Conservation (phyloP, 1,140 invertebrate species). For the Coptotermes formosanus region DNA sequence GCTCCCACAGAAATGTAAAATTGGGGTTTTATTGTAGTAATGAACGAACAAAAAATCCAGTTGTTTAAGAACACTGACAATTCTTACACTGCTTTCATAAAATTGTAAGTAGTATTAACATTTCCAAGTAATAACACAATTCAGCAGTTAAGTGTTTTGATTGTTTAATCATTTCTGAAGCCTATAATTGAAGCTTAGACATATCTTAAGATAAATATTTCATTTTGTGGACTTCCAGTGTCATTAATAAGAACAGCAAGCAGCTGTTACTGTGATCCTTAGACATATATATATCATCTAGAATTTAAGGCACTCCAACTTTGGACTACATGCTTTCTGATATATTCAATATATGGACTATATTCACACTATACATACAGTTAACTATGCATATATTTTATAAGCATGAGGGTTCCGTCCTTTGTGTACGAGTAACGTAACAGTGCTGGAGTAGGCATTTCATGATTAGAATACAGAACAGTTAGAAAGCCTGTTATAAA, state of each 20-base stretch:
- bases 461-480: background rate
- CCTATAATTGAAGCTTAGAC: background rate
- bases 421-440: background rate
- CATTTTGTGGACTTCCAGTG: background rate
- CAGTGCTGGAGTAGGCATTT: background rate
- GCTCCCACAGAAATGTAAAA: too few species aligned
- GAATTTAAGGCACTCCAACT: background rate
- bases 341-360: background rate
- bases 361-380: background rate
- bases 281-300: background rate
- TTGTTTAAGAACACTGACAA: background rate
- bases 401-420: background rate
- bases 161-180: background rate
- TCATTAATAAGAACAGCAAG: background rate
- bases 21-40: too few species aligned
- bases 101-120: slow-evolving; percentile 4
- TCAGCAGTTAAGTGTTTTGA: slow-evolving; percentile 12
- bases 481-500: too few species aligned
- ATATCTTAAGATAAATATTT: background rate
- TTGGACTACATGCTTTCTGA: slow-evolving; percentile 5
- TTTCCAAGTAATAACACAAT: background rate
- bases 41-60: background rate
- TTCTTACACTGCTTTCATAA: background rate
- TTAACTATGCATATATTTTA: background rate
- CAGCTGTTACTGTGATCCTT: background rate